phyloP scores from a whole-genome alignment of 2,888 invertebrate species.

The Cheilosia urbana region DNA sequence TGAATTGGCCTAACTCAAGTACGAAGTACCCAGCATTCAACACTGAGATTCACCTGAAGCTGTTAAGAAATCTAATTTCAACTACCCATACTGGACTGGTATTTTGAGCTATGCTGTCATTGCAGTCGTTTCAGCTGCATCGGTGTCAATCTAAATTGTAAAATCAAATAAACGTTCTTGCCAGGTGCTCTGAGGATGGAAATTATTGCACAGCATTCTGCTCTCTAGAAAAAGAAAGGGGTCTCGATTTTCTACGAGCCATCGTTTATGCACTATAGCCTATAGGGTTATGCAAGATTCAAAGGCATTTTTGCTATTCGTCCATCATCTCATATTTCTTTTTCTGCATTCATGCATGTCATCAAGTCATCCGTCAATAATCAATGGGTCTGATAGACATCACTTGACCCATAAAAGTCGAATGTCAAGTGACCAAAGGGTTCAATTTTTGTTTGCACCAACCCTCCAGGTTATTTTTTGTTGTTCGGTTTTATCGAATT shows the following conservation, averaged over 20 bases:
- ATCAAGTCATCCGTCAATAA: conserved; percentile 66
- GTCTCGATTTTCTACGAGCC: conserved; percentile 13
- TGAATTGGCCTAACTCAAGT: conserved; percentile 20
- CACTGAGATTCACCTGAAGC: background rate
- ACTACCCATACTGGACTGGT: background rate
- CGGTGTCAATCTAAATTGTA: conserved; percentile 52
- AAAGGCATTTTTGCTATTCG: conserved; percentile 21
- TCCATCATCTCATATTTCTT: conserved; percentile 26
- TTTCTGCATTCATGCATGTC: conserved; percentile 47
- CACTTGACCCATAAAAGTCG: conserved; percentile 68
- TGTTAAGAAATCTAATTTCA: conserved; percentile 47
- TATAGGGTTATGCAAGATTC: background rate
- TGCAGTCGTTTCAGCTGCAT: conserved; percentile 3
- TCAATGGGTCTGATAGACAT: conserved; percentile 60
- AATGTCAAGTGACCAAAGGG: conserved; percentile 62
- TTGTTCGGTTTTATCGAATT: conserved; percentile 43
- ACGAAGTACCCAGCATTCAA: no score
- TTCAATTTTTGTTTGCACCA: conserved; percentile 22
- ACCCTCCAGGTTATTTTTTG: background rate
- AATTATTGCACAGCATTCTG: conserved; percentile 48
- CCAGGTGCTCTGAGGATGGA: background rate
- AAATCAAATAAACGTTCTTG: conserved; percentile 24
- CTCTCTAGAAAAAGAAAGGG: background rate
- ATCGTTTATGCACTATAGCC: conserved; percentile 31
- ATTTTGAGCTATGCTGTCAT: conserved; percentile 29